A percentile compares a stretch with the other conserved stretches of the same genome.
Evolutionary conservation across 2,113 vertebrate genomes (phyloP).

Genomic region (Pterocles gutturalis): DNA sequence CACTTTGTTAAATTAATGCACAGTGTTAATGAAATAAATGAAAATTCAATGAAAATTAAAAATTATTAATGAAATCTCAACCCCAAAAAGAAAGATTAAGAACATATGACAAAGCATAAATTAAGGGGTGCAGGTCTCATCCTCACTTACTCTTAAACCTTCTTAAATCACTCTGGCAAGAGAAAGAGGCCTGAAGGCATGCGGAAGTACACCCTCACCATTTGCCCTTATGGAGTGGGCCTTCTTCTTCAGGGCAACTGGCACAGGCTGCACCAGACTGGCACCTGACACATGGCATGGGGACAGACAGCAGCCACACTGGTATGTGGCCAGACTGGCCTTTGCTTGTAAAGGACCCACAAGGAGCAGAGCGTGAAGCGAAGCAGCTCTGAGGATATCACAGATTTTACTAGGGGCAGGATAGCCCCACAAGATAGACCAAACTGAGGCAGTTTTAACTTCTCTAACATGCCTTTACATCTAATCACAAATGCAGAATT

Average conservation of each 20-base stretch:
- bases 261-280: background rate
- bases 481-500: background rate
- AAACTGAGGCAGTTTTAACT: background rate
- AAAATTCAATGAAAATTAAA: too few species aligned
- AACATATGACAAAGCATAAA: background rate
- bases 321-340: background rate
- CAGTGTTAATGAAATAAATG: too few species aligned
- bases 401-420: background rate
- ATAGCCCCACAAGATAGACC: background rate
- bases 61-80: background rate
- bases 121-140: background rate
- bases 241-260: background rate
- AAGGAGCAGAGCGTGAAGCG: background rate
- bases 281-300: background rate
- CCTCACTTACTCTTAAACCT: background rate
- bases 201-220: fast-evolving
- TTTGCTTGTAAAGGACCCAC: background rate
- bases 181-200: background rate
- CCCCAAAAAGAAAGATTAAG: background rate
- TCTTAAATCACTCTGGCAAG: background rate
- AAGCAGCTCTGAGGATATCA: background rate
- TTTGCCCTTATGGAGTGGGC: background rate
- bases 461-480: background rate
- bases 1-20: background rate
- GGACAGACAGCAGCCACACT: fast-evolving